Percentiles rank a stretch among this genome's conserved stretches.
phyloP scores from a whole-genome alignment of 1,140 invertebrate genomes.

The Sminthurinus signatus region DNA sequence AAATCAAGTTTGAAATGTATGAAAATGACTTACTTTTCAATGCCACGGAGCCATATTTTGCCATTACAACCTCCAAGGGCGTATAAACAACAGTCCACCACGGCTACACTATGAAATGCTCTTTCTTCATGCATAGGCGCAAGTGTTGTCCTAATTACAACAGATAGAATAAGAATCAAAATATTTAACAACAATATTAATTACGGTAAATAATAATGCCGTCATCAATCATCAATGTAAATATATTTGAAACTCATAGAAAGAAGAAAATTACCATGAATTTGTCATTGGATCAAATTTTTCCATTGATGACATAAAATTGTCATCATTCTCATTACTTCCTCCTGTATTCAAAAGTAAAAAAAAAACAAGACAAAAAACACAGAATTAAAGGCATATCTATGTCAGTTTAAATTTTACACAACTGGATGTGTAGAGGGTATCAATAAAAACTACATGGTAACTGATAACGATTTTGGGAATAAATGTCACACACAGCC shows the following conservation, averaged over 20 bases:
- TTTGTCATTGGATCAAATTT: slow-evolving; percentile 41
- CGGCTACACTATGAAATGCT: slow-evolving; percentile 43
- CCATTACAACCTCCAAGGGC: slow-evolving; percentile 45
- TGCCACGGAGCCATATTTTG: slow-evolving; percentile 43
- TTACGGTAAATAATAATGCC: background rate
- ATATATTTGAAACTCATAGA: no score
- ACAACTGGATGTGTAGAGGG: no score
- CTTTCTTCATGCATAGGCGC: slow-evolving; percentile 42
- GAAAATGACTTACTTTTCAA: slow-evolving; percentile 44
- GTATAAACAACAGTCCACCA: slow-evolving; percentile 43
- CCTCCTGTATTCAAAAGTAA: no score
- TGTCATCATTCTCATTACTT: slow-evolving; percentile 31
- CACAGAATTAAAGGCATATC: no score
- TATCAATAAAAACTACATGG: no score
- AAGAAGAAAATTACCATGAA: no score
- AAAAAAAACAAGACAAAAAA: no score
- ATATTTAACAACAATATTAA: background rate
- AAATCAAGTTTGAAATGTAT: background rate
- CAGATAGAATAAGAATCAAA: background rate
- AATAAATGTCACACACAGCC: no score
- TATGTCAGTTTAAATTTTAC: no score
- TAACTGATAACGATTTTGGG: no score
- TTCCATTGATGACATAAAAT: slow-evolving; percentile 39
- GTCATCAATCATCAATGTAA: no score
- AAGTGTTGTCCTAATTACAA: background rate